phyloP scores from a whole-genome alignment of 2,113 vertebrate genomes.

The Centropus unirufus region DNA sequence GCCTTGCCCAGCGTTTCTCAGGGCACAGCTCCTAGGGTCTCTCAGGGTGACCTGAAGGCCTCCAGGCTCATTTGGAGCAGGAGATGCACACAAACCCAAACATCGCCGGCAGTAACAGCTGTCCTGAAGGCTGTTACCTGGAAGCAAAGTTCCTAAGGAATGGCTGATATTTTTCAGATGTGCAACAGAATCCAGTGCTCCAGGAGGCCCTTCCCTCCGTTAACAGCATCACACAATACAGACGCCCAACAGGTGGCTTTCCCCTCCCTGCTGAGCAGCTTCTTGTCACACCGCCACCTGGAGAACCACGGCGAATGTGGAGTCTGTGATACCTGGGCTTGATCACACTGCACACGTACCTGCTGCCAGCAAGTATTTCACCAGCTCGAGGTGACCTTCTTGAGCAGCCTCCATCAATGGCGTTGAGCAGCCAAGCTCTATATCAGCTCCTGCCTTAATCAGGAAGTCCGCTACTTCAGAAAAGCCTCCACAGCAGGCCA shows the following conservation, averaged over 20 bases:
- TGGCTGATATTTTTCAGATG: background rate
- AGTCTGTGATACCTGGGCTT: background rate
- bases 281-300: background rate
- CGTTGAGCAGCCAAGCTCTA: slow-evolving; percentile 97
- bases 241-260: background rate
- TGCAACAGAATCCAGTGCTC: background rate
- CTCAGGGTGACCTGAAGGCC: background rate
- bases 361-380: slow-evolving; percentile 95
- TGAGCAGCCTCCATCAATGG: slow-evolving; percentile 99
- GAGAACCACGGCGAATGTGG: background rate
- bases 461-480: slow-evolving; percentile 98
- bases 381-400: slow-evolving; percentile 96
- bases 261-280: background rate
- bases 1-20: background rate
- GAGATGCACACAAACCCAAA: background rate
- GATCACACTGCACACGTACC: slow-evolving; percentile 75
- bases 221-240: background rate
- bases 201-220: background rate
- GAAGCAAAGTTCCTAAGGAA: background rate
- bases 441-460: slow-evolving; percentile 97
- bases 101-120: background rate
- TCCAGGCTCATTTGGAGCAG: background rate
- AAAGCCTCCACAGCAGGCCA: slow-evolving; percentile 98
- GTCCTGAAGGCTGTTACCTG: background rate
- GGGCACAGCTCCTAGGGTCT: background rate